phyloP scores from a whole-genome alignment of 2,797 vertebrate genomes.

The Lepidocolaptes lacrymiger region DNA sequence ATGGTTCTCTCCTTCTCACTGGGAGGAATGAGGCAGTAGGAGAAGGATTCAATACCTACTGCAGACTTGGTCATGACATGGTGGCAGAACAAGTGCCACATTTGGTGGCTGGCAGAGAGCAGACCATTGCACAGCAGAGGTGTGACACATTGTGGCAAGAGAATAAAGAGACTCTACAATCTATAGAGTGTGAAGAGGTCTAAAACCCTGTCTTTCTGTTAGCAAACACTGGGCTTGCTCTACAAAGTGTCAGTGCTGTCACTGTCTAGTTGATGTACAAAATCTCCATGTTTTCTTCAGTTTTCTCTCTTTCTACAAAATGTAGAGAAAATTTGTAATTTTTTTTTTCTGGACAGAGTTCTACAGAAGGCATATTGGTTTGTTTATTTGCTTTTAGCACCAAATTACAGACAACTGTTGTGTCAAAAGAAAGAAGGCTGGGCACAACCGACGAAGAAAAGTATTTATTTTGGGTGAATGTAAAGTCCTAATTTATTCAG shows the following conservation, averaged over 20 bases:
- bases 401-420: background rate
- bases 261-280: background rate
- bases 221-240: background rate
- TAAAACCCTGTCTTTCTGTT: background rate
- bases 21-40: fast-evolving
- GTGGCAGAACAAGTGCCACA: background rate
- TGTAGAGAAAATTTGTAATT: background rate
- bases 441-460: background rate
- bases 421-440: background rate
- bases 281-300: background rate
- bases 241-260: background rate
- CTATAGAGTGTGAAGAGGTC: background rate
- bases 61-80: background rate
- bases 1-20: background rate
- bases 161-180: background rate
- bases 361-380: background rate
- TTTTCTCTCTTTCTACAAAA: background rate
- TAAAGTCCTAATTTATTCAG: constrained; percentile 51
- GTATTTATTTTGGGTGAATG: constrained; percentile 21
- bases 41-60: background rate
- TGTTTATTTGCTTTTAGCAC: background rate
- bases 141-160: background rate
- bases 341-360: background rate
- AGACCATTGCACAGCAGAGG: background rate
- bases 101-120: background rate